Percentiles rank a stretch among this genome's conserved stretches.
phyloP scores from a whole-genome alignment of 2,113 vertebrate genomes.

The Pseudorectes ferrugineus region DNA sequence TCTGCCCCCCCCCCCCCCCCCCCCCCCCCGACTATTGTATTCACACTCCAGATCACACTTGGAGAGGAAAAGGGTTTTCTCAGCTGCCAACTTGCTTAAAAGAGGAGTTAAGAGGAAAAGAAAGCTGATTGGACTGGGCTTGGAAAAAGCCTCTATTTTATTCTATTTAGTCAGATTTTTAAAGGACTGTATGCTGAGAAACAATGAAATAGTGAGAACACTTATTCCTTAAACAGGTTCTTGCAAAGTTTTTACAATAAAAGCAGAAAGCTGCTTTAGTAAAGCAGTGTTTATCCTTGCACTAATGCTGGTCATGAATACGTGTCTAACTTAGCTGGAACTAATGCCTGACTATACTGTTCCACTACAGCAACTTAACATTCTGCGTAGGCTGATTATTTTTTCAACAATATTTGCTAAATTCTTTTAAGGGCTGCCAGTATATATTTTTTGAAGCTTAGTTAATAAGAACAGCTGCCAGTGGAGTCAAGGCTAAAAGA shows the following conservation, averaged over 20 bases:
- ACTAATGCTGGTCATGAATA: constrained; percentile 6
- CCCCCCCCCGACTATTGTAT: not conserved
- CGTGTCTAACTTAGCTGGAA: constrained; percentile 32
- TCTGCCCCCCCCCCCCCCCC: not conserved
- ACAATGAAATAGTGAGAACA: not conserved
- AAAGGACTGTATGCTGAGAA: not conserved
- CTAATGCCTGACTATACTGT: constrained; percentile 53
- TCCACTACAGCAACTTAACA: constrained; percentile 75
- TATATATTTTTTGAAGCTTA: constrained; percentile 71
- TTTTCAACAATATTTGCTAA: constrained; percentile 80
- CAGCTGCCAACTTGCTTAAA: constrained; percentile 21
- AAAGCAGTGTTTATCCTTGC: constrained; percentile 47
- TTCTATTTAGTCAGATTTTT: constrained; percentile 15
- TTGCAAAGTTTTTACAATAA: constrained; percentile 1
- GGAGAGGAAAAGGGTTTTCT: not conserved
- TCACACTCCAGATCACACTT: not conserved
- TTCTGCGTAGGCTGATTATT: constrained; percentile 78
- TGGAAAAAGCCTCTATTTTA: constrained; percentile 17
- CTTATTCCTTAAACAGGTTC: constrained; percentile 8
- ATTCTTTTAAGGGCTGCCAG: constrained; percentile 82
- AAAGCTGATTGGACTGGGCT: constrained; percentile 31
- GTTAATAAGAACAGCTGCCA: constrained; percentile 70
- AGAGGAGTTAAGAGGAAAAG: constrained; percentile 40
- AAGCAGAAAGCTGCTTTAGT: constrained; percentile 14
- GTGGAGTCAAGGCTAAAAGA: constrained; percentile 53